Base-by-base conservation (phyloP, 2,113 vertebrate genomes). In the Typhlomys cinereus region DNA sequence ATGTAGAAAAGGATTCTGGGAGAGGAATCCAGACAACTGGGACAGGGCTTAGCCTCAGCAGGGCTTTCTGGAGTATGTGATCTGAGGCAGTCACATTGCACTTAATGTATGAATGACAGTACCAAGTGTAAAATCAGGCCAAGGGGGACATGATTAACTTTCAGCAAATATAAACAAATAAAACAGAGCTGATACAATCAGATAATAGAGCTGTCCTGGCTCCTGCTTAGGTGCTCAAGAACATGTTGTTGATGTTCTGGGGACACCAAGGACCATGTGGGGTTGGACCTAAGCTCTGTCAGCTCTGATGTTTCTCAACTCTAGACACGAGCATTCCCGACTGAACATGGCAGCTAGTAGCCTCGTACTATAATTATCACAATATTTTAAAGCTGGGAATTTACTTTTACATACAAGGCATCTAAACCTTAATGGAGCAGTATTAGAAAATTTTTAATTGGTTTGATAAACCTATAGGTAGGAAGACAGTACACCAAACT, bases 351-450 rank as follows among this genome's bases (percentile, higher is more conserved):
- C 57, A 79, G 76, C 75, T 27, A 39, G 23, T n/a, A 48, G 54
- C 54, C n/a, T 76, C 73, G 57, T 18, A 73, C n/a, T 88, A 92
- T 52, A 87, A 29, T 76, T 84, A 85, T 78, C 50, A 88, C 6
- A 34, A 73, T 64, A 94, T 85, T 90, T 95, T 48, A 86, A 96
- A 94, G 46, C n/a, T 27, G 57, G 67, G 25, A 87, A 61, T 52
- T 89, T 83, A 50, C 39, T 41, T 92, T 74, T 57, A 94, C 44
- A 85, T 82, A 39, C 48, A 39, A 82, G 44, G 50, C 25, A 85
- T 74, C 64, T 90, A 50, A 88, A 29, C 25, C 44, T 39, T 78
- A 93, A 85, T 59, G 90, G 13, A 91, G 64, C 10, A 85, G 62
- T 86, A 50, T 1, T 81, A 13, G 59, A 78, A 94, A 78, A 95